Conservation (phyloP, 2,888 invertebrate species). For the Apantesis nais region DNA sequence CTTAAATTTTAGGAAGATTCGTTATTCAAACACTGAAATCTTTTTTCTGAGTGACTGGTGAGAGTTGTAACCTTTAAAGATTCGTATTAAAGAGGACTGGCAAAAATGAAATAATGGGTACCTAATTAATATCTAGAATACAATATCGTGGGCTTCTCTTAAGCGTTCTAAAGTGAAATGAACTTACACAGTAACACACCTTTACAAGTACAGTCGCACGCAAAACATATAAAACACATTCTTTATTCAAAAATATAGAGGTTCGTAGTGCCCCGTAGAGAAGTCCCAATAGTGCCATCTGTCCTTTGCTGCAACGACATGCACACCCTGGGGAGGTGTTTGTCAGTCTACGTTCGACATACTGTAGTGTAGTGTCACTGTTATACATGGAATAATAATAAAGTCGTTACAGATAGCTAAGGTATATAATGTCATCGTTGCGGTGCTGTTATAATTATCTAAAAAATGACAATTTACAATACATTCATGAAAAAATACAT, state of each 20-base stretch:
- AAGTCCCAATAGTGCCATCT: constrained; percentile 44
- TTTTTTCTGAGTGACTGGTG: neutral
- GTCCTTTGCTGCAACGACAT: constrained; percentile 41
- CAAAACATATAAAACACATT: constrained; percentile 17
- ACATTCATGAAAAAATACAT: neutral
- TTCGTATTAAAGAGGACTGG: neutral
- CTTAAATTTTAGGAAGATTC: too few species aligned
- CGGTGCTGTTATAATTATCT: neutral
- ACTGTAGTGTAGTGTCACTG: constrained; percentile 25
- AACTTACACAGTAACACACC: neutral
- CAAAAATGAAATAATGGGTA: neutral
- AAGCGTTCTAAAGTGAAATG: neutral
- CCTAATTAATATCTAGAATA: too few species aligned
- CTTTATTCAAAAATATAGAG: constrained; percentile 16
- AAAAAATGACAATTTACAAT: neutral
- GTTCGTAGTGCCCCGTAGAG: constrained; percentile 8
- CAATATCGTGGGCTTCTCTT: neutral
- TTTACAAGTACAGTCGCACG: constrained; percentile 9
- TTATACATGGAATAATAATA: constrained; percentile 43
- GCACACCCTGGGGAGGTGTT: constrained; percentile 52
- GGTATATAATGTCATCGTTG: neutral
- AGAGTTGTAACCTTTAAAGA: neutral
- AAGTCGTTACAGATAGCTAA: constrained; percentile 23
- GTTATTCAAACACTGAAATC: neutral
- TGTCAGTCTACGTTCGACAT: constrained; percentile 47